Evolutionary conservation across 1,140 invertebrate genomes (phyloP), one percentile per base, ranked within the genome.

Genomic region (Apolygus lucorum): DNA sequence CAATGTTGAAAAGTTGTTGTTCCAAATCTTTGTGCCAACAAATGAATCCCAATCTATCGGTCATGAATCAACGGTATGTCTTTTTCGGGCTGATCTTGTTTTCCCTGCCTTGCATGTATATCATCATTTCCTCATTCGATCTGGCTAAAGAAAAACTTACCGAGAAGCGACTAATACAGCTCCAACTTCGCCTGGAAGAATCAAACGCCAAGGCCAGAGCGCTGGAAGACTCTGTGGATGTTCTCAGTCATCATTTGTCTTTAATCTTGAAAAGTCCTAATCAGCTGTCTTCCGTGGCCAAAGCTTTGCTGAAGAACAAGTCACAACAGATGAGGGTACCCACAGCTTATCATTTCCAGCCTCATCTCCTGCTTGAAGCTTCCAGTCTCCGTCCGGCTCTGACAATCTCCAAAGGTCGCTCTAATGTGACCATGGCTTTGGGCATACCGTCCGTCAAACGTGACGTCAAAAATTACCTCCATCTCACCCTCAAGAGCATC

Each of bases 401-500:
- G 77, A 82, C 89, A 67, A 81, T 92, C 73, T 90, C 88, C 17
- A 88, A 87, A 73, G 87, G 87, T 2, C 83, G 91, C 59, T 82
- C 81, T 13, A 89, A 89, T 74, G 88, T 89, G 0, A 90, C 90
- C 29, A 84, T 95, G 64, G 90, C 96, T 0, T 81, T 97, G 25
- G 95, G 92, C n/a, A 83, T 91, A 28, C 95, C 95, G 0, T 96
- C 94, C 0, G 95, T 97, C 0, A 89, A 88, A 74, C 82, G 95
- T 63, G 90, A 93, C 70, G 89, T 92, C 71, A 91, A 96, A 75
- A 92, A 85, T 72, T 98, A 98, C 79, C 82, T 98, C 26, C 81
- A 94, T 76, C 83, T 89, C 21, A 96, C 95, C 0, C 78, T 97
- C 21, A 86, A 90, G 75, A 95, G 93, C 79, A 79, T 98, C 1